phyloP scores from a whole-genome alignment of 2,113 vertebrate species.

The Dolichallabes microphthalmus region DNA sequence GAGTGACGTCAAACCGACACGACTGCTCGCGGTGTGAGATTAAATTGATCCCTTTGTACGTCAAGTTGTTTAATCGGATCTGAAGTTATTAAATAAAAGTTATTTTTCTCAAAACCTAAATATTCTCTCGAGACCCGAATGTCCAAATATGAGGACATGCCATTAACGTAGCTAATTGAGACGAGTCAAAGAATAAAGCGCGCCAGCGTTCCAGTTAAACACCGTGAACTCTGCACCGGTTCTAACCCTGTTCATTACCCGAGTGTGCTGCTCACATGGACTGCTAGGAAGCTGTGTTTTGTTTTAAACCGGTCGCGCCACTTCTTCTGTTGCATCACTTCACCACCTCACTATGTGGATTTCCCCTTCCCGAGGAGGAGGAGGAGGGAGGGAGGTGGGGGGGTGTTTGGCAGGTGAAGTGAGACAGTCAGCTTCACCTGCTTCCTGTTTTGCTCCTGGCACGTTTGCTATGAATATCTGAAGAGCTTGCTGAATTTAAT shows the following conservation, averaged over 20 bases:
- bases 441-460: constrained; percentile 28
- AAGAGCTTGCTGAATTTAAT: constrained; percentile 33
- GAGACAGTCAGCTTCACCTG: constrained; percentile 32
- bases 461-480: constrained; percentile 41
- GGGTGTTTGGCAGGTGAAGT: constrained; percentile 37
- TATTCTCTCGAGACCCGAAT: no score
- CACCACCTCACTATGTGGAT: background rate
- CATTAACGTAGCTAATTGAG: no score
- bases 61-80: no score
- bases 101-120: no score
- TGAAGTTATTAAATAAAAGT: no score
- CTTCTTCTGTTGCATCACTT: constrained; percentile 24
- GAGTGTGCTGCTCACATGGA: background rate
- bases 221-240: background rate
- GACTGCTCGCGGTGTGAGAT: background rate
- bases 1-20: no score
- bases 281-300: constrained; percentile 2
- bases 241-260: background rate
- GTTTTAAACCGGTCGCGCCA: constrained; percentile 24
- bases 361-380: background rate
- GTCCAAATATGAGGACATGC: no score
- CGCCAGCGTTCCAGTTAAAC: background rate
- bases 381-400: constrained; percentile 4
- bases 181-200: background rate
- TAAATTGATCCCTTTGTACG: no score